phyloP scores from a whole-genome alignment of 1,140 invertebrate genomes.

The Batillaria attramentaria region DNA sequence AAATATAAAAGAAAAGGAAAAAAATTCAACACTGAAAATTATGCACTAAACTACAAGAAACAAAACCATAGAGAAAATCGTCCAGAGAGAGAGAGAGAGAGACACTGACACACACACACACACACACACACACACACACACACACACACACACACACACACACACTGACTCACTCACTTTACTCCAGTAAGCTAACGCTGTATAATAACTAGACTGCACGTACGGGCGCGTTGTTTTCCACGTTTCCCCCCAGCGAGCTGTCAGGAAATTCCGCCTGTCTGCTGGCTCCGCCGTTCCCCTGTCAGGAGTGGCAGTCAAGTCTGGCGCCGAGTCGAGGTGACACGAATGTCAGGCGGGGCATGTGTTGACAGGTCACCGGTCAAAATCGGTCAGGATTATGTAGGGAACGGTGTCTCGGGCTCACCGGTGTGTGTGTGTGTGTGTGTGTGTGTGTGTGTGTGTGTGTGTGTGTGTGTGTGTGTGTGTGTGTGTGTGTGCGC shows the following conservation, averaged over 20 bases:
- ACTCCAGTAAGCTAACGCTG: background rate
- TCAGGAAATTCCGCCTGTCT: slow-evolving; percentile 4
- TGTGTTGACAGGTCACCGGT: slow-evolving; percentile 7
- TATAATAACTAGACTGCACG: background rate
- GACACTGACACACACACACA: slow-evolving; percentile 1
- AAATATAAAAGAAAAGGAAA: background rate
- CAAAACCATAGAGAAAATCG: background rate
- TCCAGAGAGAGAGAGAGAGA: slow-evolving; percentile 18
- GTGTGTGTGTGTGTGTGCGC: background rate
- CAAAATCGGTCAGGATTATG: too few species aligned
- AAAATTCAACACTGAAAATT: background rate
- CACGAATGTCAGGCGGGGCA: slow-evolving; percentile 4
- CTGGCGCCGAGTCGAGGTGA: background rate
- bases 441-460: background rate
- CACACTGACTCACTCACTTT: background rate
- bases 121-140: slow-evolving; percentile 2
- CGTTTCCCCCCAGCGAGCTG: too few species aligned
- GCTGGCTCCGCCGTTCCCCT: background rate
- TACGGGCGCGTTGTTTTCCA: too few species aligned
- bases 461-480: background rate
- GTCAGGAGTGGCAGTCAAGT: slow-evolving; percentile 1
- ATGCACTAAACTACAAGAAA: background rate
- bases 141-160: slow-evolving; percentile 2
- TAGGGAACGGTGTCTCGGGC: too few species aligned
- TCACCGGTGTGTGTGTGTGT: too few species aligned